Base-by-base conservation (phyloP, 2,797 vertebrate genomes). In the Discoglossus pictus region DNA sequence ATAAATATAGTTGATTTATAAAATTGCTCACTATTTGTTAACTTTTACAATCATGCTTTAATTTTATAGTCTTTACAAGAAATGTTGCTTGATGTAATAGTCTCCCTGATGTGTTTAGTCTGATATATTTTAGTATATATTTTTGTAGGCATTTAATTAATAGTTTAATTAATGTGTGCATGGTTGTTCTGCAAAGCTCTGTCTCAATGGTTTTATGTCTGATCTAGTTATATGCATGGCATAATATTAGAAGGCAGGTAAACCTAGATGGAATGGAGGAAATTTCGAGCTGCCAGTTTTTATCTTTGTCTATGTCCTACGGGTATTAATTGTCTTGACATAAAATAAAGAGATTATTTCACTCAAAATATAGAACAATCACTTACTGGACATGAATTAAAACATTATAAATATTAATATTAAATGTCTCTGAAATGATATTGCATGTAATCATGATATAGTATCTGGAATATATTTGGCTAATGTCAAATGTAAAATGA, bases 261-360 rank as follows among this genome's bases (percentile, higher is more conserved):
- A n/a, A 51, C 68, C 68, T 63, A 64, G 61, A 71, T 64, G 51
- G 61, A 64, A 64, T 50, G 64, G 48, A 58, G 15, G 53, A 43
- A 64, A 51, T 71, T 64, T 71, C 55, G 51, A 64, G 44, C 68
- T 71, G 68, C 64, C 68, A 21, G 51, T 71, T 40, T 71, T 50
- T 40, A 71, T 71, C 36, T 58, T 64, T 71, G 61, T 71, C 68
- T 63, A 42, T 71, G 53, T 71, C 68, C 68, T 71, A 51, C 18
- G 68, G 68, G 60, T 71, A 71, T 71, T 71, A 71, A 71, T 71
- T 71, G 68, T 43, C 52, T 58, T 71, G 68, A 64, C 68, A 59
- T 64, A 20, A 71, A 64, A 63, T 64, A 61, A 71, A 62, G 43
- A 71, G 36, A 71, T 64, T 58, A 43, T 42, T 71, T 71, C 43